A percentile compares a stretch with the other conserved stretches of the same genome.
Conservation (phyloP, 2,113 vertebrate genomes). For the Verasper variegatus region DNA sequence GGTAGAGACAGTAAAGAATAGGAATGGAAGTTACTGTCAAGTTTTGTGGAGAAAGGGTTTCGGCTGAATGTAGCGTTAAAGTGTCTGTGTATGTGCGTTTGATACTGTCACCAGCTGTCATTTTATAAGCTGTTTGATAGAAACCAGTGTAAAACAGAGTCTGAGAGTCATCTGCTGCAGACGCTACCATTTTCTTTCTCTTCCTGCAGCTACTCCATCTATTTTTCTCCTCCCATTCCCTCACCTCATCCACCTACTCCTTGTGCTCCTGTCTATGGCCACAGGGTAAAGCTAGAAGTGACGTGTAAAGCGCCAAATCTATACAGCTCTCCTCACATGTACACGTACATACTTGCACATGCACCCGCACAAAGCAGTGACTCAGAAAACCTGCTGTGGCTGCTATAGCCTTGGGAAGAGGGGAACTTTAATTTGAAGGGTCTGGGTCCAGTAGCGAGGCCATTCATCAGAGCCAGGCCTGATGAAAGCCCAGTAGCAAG, state of each 20-base stretch:
- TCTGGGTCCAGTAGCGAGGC: neutral
- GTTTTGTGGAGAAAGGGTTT: neutral
- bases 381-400: slow-evolving; percentile 15
- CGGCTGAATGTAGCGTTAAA: neutral
- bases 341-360: neutral
- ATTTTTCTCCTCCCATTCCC: neutral
- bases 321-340: neutral
- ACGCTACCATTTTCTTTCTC: neutral
- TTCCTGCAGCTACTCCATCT: slow-evolving; percentile 1
- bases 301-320: slow-evolving; percentile 9
- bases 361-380: slow-evolving; percentile 1
- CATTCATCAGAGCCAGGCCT: slow-evolving; percentile 11
- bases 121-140: slow-evolving; percentile 59
- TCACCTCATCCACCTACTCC: neutral
- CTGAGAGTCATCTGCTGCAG: slow-evolving; percentile 37
- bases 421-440: slow-evolving; percentile 38
- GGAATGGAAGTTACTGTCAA: neutral
- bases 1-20: neutral
- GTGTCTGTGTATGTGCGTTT: slow-evolving; percentile 7
- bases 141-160: slow-evolving; percentile 44
- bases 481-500: slow-evolving; percentile 5
- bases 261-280: neutral
- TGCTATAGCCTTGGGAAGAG: slow-evolving; percentile 5
- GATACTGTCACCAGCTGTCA: slow-evolving; percentile 28
- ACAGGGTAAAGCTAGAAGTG: slow-evolving; percentile 1